Evolutionary conservation across 2,888 invertebrate species (phyloP).

Genomic region (Agrochola circellaris): DNA sequence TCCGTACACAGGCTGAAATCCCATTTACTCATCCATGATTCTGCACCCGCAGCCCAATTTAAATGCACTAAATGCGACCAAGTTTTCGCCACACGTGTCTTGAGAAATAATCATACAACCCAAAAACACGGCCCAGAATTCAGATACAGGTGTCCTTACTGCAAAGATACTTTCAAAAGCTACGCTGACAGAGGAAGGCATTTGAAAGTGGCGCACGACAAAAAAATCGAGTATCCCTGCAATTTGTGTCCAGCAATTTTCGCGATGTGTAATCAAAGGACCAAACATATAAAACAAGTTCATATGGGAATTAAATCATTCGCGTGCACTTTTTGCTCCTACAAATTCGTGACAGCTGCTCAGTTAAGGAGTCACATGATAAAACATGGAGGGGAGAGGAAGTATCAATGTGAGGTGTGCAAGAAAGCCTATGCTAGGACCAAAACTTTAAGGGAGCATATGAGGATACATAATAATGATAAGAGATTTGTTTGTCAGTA

Average conservation of each 20-base stretch:
- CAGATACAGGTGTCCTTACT: slow-evolving; percentile 79
- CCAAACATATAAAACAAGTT: slow-evolving; percentile 82
- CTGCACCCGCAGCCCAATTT: slow-evolving; percentile 61
- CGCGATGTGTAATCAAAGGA: slow-evolving; percentile 79
- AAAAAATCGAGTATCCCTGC: slow-evolving; percentile 82
- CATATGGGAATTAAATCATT: slow-evolving; percentile 81
- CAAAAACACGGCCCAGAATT: slow-evolving; percentile 74
- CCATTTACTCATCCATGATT: slow-evolving; percentile 79
- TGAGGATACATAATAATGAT: slow-evolving; percentile 85
- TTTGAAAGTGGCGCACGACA: slow-evolving; percentile 77
- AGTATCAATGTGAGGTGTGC: slow-evolving; percentile 82
- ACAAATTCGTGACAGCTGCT: slow-evolving; percentile 78
- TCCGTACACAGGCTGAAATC: slow-evolving; percentile 78
- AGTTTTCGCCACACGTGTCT: slow-evolving; percentile 73
- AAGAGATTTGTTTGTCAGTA: slow-evolving; percentile 85
- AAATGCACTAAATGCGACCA: slow-evolving; percentile 81
- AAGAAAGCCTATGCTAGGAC: slow-evolving; percentile 84
- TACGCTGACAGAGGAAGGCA: slow-evolving; percentile 79
- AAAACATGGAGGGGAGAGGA: slow-evolving; percentile 80
- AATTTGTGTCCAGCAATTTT: slow-evolving; percentile 82
- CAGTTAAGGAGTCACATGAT: slow-evolving; percentile 82
- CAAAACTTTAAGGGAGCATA: slow-evolving; percentile 83
- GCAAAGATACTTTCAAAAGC: slow-evolving; percentile 80
- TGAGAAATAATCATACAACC: slow-evolving; percentile 77
- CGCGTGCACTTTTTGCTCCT: slow-evolving; percentile 78